Base-by-base conservation (phyloP, 2,888 invertebrate species). In the Agrilus mali region DNA sequence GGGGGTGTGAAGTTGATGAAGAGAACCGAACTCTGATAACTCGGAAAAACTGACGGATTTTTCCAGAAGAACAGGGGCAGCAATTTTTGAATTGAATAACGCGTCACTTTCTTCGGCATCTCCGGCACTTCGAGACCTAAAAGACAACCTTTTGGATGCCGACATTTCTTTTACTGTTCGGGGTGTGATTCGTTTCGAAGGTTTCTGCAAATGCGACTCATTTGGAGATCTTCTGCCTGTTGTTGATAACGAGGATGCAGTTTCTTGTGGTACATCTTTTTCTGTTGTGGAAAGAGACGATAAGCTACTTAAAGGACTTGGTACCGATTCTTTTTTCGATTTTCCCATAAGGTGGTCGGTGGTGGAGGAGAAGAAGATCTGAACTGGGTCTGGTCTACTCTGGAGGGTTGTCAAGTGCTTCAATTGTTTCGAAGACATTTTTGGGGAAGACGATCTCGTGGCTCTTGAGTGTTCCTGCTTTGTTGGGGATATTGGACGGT, bases 1-100 rank as follows among this genome's bases (percentile, higher is more conserved):
- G 51, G 78, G 77, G 3, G 80, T 73, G 44, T 78, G 75, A 55
- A 78, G 64, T 10, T 27, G 10, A 10, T 27, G 27, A 2, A 27
- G 8, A 27, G 27, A 27, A 10, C 27, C 27, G 55, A 82, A 66
- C 51, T 82, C 82, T 27, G 73, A 65, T 37, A 84, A 69, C 55
- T 83, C 83, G 48, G 75, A 76, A 50, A 78, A 78, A 56, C 81
- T 82, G 49, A 82, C 80, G 15, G 75, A 75, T 53, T 75, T 74
- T 54, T 71, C 68, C 13, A 59, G 64, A n/a, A n/a, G n/a, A 47
- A 68, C 68, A 13, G 72, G 52, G 0, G 73, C 73, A 36, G 65
- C 69, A 1, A 66, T 66, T 50, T 73, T 74, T 31, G 63, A 17
- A 20, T 2, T 4, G 17, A 2, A 4, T 2, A 12, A 17, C 8